phyloP scores from a whole-genome alignment of 2,113 vertebrate genomes.

The Lipophrys pholis region DNA sequence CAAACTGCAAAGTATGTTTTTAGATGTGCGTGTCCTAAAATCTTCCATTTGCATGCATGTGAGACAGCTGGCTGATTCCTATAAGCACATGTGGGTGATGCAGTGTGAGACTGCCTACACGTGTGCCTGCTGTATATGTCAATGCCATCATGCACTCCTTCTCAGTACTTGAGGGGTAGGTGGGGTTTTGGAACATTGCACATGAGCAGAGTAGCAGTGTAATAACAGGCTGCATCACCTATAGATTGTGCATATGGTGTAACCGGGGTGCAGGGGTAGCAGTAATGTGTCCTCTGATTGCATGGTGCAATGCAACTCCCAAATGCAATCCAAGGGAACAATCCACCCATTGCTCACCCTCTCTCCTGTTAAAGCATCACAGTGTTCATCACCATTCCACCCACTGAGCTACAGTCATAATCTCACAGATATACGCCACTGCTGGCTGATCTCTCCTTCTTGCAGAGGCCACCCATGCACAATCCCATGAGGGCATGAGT shows the following conservation, averaged over 20 bases:
- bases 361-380: slow-evolving; percentile 35
- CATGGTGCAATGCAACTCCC: slow-evolving; percentile 67
- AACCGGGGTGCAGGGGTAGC: slow-evolving; percentile 8
- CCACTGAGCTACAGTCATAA: slow-evolving; percentile 46
- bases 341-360: slow-evolving; percentile 49
- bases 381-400: slow-evolving; percentile 54
- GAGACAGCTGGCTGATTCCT: slow-evolving; percentile 36
- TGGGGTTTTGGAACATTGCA: slow-evolving; percentile 16
- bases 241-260: slow-evolving; percentile 15
- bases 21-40: slow-evolving; percentile 26
- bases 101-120: slow-evolving; percentile 41
- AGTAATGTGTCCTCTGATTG: slow-evolving; percentile 25
- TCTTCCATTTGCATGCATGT: slow-evolving; percentile 32
- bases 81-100: slow-evolving; percentile 53
- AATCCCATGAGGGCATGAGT: slow-evolving; percentile 34
- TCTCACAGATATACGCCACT: slow-evolving; percentile 49
- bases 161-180: slow-evolving; percentile 50
- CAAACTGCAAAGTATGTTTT: slow-evolving; percentile 27
- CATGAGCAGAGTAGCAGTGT: slow-evolving; percentile 21
- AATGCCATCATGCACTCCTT: slow-evolving; percentile 50
- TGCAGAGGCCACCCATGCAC: slow-evolving; percentile 23
- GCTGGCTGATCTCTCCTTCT: slow-evolving; percentile 28
- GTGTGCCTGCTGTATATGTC: slow-evolving; percentile 55
- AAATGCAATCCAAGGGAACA: slow-evolving; percentile 65
- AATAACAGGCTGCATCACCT: slow-evolving; percentile 22